Evolutionary conservation across 2,888 invertebrate genomes (phyloP).

Genomic region (Sisyra terminalis): DNA sequence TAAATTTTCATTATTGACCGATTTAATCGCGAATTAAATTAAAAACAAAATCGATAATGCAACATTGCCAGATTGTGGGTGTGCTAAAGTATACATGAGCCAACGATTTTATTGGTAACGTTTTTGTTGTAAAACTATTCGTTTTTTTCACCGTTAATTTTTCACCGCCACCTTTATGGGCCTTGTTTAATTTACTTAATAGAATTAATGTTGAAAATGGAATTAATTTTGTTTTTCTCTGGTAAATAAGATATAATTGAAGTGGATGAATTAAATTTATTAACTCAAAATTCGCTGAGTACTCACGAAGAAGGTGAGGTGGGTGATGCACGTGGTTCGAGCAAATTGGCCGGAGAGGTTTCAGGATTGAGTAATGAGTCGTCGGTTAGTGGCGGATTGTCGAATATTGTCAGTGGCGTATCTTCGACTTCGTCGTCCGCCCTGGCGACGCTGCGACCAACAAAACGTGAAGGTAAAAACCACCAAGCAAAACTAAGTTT

Average conservation of each 20-base stretch:
- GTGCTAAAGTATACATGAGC: too few species aligned
- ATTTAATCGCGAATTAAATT: too few species aligned
- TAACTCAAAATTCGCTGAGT: conserved; percentile 5
- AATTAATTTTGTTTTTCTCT: conserved; percentile 9
- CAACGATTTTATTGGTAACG: too few species aligned
- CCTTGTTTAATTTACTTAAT: too few species aligned
- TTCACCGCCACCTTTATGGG: too few species aligned
- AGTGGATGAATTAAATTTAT: conserved; percentile 26
- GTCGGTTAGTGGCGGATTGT: conserved; percentile 17
- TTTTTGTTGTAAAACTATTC: too few species aligned
- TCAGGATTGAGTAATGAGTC: conserved; percentile 18
- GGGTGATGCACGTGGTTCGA: neutral
- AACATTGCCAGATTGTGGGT: too few species aligned
- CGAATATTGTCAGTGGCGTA: conserved; percentile 20
- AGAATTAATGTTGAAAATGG: too few species aligned
- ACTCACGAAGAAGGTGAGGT: conserved; percentile 3
- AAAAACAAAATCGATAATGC: too few species aligned
- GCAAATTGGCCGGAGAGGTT: neutral
- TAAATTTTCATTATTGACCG: too few species aligned
- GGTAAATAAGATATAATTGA: conserved; percentile 25
- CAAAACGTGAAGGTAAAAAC: conserved; percentile 46
- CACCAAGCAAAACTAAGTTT: too few species aligned
- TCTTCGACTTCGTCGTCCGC: conserved; percentile 7
- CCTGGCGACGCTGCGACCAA: conserved; percentile 26
- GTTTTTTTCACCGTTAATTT: too few species aligned